Evolutionary conservation across 2,888 invertebrate species (phyloP), one percentile per base, ranked within the genome.

Genomic region (Rhingia campestris): DNA sequence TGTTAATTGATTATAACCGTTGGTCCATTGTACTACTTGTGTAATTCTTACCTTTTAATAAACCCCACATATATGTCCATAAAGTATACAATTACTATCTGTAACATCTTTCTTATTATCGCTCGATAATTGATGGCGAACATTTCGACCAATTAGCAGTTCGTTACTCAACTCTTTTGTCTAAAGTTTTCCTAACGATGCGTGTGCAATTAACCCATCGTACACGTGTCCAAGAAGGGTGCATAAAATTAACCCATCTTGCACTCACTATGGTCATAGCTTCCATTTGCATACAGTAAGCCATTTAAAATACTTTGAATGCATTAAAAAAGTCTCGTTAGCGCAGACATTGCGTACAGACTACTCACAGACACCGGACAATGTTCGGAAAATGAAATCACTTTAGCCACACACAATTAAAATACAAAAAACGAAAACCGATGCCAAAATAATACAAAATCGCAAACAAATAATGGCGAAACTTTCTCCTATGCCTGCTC

Each of bases 381-480:
- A 73, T 73, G 22, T 22, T 22, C 22, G 58, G 66, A 58, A 66
- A 53, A 66, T 12, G 6, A 64, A 53, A 66, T 66, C 33, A 47
- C 47, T 79, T 22, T 37, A 63, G 35, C 43, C 56, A 64, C 32
- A 30, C 7, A 53, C 47, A 74, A 61, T 67, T 49, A 51, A 45
- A 61, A 53, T 45, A 58, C 10, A 56, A 33, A 53, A 59, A 74
- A 61, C 45, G 51, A 74, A 67, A 72, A 43, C 61, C 35, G 41
- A 66, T 74, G 67, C 74, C 74, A 75, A 75, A 69, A 49, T 47
- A 67, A 51, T 49, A 32, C 43, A 56, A 49, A 63, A 72, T 58
- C 22, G 54, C 47, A 45, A 49, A 59, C 56, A 74, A 69, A 69
- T 75, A 74, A 79, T 72, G 64, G 77, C 43, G 72, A 79, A 79